Evolutionary conservation across 2,888 invertebrate genomes (phyloP), one percentile per base, ranked within the genome.

Genomic region (Sarcophaga rosellei): DNA sequence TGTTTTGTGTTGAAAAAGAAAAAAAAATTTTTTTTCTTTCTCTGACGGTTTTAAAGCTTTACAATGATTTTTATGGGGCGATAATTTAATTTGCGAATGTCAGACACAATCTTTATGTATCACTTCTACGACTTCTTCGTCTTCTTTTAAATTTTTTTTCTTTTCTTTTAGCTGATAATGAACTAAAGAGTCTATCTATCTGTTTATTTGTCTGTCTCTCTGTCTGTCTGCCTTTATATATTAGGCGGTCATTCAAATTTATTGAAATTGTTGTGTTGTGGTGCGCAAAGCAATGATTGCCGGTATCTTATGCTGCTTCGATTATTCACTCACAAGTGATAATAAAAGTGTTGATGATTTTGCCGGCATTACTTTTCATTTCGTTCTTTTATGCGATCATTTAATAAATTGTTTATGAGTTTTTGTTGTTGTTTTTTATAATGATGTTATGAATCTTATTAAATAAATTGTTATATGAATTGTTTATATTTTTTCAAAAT

Each of bases 31-130:
- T 45, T 45, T 45, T 75, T 2, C 6, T 75, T 17, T 4, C 15
- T 53, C 15, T 53, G 12, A 53, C 12, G 53, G 12, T 21, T 17
- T 35, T 69, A 68, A 73, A 81, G 68, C 78, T 12, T 21, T 53
- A 53, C 69, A 65, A 70, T 72, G 78, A 75, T 62, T 72, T 81
- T 85, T 79, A 81, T 79, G 44, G 44, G 81, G 78, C 82, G 82
- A 86, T 86, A 86, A 86, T 85, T 85, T 79, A 82, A 79, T 86
- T 86, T 86, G 79, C 82, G 45, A 74, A 72, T 85, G 81, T 72
- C 81, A 82, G 75, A 75, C 57, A 73, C 45, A 47, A 63, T 47
- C 61, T 81, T 45, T 53, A 53, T 12, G 53, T 17, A 53, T 15
- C 53, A 53, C 53, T 53, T 53, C 53, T 53, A 15, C 53, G 35